phyloP scores from a whole-genome alignment of 2,113 vertebrate species.

The Columba livia region DNA sequence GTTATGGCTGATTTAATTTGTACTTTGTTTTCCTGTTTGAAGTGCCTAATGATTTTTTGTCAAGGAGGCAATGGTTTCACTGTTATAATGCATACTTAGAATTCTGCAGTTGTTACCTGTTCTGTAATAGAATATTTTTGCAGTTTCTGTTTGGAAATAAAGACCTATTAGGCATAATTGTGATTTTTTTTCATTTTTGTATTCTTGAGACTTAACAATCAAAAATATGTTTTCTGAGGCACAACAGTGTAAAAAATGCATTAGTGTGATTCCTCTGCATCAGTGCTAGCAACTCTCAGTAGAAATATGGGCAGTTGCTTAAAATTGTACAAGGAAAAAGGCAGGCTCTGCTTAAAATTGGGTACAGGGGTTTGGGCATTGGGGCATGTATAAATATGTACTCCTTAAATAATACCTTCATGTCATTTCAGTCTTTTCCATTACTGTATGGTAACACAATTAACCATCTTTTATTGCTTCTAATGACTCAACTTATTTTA shows the following conservation, averaged over 20 bases:
- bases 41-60: constrained; percentile 67
- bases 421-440: neutral
- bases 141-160: constrained; percentile 66
- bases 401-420: neutral
- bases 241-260: neutral
- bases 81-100: neutral
- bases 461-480: neutral
- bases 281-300: neutral
- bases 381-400: neutral
- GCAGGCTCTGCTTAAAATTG: neutral
- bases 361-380: neutral
- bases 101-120: constrained; percentile 55
- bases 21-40: constrained; percentile 58
- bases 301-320: neutral
- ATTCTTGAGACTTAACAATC: neutral
- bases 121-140: constrained; percentile 71
- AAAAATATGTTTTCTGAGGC: neutral
- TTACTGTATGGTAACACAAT: neutral
- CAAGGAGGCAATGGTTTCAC: constrained; percentile 37
- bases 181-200: neutral
- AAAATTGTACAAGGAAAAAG: neutral
- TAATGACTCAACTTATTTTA: neutral
- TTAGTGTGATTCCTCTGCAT: neutral
- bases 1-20: constrained; percentile 18
- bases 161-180: constrained; percentile 34